Evolutionary conservation across 2,888 invertebrate genomes (phyloP).

Genomic region (Cerastis leucographa): DNA sequence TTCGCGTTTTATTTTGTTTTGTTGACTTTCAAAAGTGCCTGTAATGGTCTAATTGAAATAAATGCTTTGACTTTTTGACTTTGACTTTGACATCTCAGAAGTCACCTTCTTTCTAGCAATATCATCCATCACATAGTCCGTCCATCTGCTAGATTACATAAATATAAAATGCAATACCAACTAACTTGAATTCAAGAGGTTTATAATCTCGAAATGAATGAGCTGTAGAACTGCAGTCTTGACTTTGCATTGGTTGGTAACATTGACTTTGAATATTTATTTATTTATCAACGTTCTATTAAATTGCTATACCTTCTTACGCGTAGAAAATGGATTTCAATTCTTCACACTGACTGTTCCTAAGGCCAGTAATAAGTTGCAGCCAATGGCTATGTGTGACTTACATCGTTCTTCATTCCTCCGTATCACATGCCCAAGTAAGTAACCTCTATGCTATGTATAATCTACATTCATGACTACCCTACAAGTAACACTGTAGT

Average conservation of each 20-base stretch:
- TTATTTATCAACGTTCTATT: not conserved
- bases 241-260: not conserved
- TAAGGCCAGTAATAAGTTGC: not conserved
- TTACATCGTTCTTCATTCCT: not conserved
- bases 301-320: conserved; percentile 1
- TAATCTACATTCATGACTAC: too few species aligned
- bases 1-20: too few species aligned
- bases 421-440: too few species aligned
- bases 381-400: conserved; percentile 11
- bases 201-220: conserved; percentile 1
- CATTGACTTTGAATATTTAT: conserved; percentile 21
- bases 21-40: too few species aligned
- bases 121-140: too few species aligned
- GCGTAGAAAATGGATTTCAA: conserved; percentile 13
- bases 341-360: conserved; percentile 11
- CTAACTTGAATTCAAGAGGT: not conserved
- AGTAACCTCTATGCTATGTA: too few species aligned
- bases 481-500: too few species aligned
- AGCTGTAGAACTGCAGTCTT: conserved; percentile 7
- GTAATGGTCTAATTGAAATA: too few species aligned
- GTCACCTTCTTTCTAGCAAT: too few species aligned
- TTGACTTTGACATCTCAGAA: too few species aligned
- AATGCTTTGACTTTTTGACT: too few species aligned
- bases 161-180: not conserved
- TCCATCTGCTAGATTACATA: too few species aligned